phyloP scores from a whole-genome alignment of 37 sponge, comb jelly and placozoan species.

The Mnemiopsis leidyi region DNA sequence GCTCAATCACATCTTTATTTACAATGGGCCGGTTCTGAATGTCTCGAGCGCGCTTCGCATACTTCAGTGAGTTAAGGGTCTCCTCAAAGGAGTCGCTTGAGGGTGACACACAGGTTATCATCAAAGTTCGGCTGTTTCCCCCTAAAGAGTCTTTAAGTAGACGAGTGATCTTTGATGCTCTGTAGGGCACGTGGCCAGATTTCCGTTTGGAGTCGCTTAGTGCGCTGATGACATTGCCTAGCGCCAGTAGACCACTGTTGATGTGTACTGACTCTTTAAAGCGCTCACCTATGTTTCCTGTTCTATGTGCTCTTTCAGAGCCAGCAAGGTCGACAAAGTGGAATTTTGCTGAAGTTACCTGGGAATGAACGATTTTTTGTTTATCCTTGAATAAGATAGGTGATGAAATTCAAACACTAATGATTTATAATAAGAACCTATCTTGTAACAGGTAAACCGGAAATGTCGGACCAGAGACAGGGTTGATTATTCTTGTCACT shows the following conservation, averaged over 20 bases:
- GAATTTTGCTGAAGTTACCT: constrained; percentile 71
- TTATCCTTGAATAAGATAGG: no score
- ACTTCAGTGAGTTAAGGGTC: constrained; percentile 83
- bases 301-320: constrained; percentile 70
- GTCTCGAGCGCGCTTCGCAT: constrained; percentile 81
- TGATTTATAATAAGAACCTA: no score
- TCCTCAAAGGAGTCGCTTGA: constrained; percentile 74
- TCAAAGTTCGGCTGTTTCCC: constrained; percentile 71
- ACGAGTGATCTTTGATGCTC: constrained; percentile 71
- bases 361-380: no score
- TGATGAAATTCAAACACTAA: no score
- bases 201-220: constrained; percentile 65
- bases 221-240: constrained; percentile 76
- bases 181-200: constrained; percentile 68
- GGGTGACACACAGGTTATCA: constrained; percentile 79
- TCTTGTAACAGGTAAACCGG: no score
- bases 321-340: constrained; percentile 85
- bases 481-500: no score
- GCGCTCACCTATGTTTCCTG: constrained; percentile 75
- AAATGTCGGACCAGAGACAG: no score
- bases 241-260: constrained; percentile 72
- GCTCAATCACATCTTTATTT: constrained; percentile 53
- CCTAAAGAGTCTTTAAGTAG: constrained; percentile 72
- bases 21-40: constrained; percentile 74
- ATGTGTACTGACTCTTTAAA: constrained; percentile 81